A percentile compares a stretch with the other conserved stretches of the same genome.
phyloP scores from a whole-genome alignment of 2,113 vertebrate genomes.

The Poeciliopsis occidentalis region DNA sequence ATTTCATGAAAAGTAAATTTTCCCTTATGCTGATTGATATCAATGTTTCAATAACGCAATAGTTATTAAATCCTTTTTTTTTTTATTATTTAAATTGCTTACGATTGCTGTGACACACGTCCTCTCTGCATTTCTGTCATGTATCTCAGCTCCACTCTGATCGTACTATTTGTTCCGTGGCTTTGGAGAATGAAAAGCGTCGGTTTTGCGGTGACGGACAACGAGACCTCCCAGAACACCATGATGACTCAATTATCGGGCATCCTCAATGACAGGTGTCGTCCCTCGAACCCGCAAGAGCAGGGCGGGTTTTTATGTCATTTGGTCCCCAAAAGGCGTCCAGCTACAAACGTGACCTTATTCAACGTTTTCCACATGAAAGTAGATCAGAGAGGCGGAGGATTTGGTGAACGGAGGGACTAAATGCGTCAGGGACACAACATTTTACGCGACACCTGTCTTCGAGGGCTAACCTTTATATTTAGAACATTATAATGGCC shows the following conservation, averaged over 20 bases:
- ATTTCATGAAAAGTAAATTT: background rate
- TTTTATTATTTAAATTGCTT: background rate
- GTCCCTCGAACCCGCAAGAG: background rate
- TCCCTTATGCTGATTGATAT: background rate
- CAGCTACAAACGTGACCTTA: background rate
- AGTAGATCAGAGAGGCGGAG: background rate
- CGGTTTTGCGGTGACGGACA: background rate
- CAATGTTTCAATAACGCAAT: background rate
- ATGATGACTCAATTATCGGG: constrained; percentile 35
- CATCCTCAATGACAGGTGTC: constrained; percentile 43
- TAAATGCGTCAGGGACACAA: background rate
- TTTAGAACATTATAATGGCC: background rate
- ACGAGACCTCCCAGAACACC: background rate
- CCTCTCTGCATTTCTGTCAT: background rate
- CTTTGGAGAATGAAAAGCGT: background rate
- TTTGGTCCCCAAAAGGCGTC: background rate
- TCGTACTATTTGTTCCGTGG: background rate
- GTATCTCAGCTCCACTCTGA: background rate
- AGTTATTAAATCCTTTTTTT: background rate
- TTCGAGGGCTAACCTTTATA: background rate
- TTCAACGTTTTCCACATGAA: background rate
- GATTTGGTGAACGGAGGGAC: background rate
- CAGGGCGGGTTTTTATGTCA: background rate
- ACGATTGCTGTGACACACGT: background rate
- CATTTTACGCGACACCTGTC: constrained; percentile 23